A percentile compares a stretch with the other conserved stretches of the same genome.
Conservation (phyloP, 2,888 invertebrate species). For the Melanotus villosus region DNA sequence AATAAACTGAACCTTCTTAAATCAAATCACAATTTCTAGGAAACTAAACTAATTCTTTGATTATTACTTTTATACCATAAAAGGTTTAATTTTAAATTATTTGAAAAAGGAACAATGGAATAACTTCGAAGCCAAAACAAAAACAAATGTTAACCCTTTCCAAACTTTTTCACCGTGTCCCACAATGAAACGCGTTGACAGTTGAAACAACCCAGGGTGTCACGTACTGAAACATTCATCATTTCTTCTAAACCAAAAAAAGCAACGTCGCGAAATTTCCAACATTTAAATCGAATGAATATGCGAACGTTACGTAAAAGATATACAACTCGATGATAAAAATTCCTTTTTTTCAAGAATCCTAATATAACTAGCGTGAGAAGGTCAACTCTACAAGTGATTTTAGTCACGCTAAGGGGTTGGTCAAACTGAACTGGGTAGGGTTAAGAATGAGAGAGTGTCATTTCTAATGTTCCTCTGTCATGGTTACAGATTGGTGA, state of each 20-base stretch:
- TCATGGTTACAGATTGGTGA: constrained; percentile 83
- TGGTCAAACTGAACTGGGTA: constrained; percentile 54
- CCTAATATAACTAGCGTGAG: constrained; percentile 6
- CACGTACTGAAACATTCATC: constrained; percentile 23
- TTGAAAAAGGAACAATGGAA: constrained; percentile 7
- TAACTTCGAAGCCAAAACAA: constrained; percentile 17
- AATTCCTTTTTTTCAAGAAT: constrained; percentile 5
- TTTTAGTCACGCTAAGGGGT: constrained; percentile 63
- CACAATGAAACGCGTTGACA: constrained; percentile 21
- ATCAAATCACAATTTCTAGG: too few relatives aligned
- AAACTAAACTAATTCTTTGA: too few relatives aligned
- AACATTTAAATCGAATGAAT: constrained; percentile 1
- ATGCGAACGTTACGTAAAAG: not conserved
- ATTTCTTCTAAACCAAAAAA: constrained; percentile 4
- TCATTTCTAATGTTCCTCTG: constrained; percentile 45
- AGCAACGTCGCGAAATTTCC: constrained; percentile 5
- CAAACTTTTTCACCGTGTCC: not conserved
- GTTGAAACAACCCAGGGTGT: constrained; percentile 17
- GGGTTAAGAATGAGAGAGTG: constrained; percentile 46
- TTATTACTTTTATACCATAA: not conserved
- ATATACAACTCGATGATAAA: not conserved
- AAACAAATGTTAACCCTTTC: constrained; percentile 11
- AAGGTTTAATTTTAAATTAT: not conserved
- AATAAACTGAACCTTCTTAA: too few relatives aligned
- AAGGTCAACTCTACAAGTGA: constrained; percentile 34